A percentile compares a stretch with the other conserved stretches of the same genome.
These are phyloP conservation scores for Eupristina koningsbergeri DNA, from an alignment of 1,140 invertebrate genomes.

Conservation along the genomic window DNA sequence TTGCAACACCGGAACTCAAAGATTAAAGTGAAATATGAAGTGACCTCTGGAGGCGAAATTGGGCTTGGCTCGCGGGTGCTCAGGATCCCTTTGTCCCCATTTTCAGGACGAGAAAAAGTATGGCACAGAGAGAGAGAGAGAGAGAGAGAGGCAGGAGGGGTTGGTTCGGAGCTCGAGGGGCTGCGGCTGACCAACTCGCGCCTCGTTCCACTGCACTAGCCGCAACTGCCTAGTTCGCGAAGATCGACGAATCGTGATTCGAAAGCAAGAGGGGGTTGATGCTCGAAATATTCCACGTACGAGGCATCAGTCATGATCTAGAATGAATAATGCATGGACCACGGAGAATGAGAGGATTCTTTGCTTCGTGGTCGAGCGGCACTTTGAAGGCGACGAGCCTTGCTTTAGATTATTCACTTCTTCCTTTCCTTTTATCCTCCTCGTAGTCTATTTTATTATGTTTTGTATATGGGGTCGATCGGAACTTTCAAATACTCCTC, in stretches of 20 bases:
- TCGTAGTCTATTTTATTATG: neutral
- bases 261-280: conserved; percentile 20
- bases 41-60: conserved; percentile 6
- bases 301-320: conserved; percentile 42
- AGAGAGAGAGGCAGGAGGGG: neutral
- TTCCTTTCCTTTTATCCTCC: neutral
- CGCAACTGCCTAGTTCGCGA: neutral
- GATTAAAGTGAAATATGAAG: conserved; percentile 52
- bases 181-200: conserved; percentile 22
- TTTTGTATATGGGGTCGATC: too few relatives aligned
- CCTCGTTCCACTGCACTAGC: conserved; percentile 14
- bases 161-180: neutral
- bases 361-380: neutral
- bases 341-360: neutral
- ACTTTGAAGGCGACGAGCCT: conserved; percentile 1
- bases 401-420: neutral
- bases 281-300: conserved; percentile 40
- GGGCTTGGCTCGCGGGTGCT: neutral
- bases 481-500: neutral
- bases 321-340: conserved; percentile 43
- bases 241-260: conserved; percentile 45
- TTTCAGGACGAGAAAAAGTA: neutral
- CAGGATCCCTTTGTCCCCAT: neutral
- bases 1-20: neutral
- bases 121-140: neutral